Evolutionary conservation across 2,113 vertebrate genomes (phyloP).

Genomic region (Bambusicola thoracicus): DNA sequence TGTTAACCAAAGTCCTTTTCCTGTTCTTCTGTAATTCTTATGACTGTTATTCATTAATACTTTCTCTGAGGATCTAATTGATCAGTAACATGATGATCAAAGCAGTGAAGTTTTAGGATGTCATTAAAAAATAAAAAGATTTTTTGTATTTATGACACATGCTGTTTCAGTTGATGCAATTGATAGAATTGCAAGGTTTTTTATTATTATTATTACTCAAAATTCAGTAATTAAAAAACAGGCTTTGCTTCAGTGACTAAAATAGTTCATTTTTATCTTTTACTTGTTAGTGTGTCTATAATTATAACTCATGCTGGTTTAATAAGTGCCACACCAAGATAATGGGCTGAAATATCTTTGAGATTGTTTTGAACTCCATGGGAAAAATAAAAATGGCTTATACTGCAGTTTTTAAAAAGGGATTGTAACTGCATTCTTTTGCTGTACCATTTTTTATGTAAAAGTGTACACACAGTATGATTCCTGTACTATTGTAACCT

Average conservation of each 20-base stretch:
- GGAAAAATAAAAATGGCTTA: background rate
- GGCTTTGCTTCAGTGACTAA: background rate
- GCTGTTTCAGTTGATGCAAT: background rate
- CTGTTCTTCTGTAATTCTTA: background rate
- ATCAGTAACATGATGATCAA: background rate
- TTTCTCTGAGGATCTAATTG: background rate
- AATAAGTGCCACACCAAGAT: background rate
- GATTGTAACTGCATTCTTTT: background rate
- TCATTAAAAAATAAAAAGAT: background rate
- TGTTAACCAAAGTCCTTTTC: background rate
- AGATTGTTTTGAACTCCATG: background rate
- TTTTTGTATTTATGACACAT: background rate
- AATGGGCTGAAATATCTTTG: background rate
- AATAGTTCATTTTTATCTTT: background rate
- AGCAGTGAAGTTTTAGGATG: background rate
- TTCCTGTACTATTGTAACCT: background rate
- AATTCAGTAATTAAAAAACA: conserved; percentile 25
- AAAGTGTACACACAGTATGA: background rate
- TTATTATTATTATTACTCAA: conserved; percentile 27
- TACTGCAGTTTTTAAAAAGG: background rate
- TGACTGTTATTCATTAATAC: background rate
- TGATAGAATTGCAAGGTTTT: background rate
- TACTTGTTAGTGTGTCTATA: background rate
- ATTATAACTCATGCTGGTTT: background rate
- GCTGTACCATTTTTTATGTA: background rate